These are phyloP conservation scores for Hyposmocoma kahamanoa DNA, from an alignment of 1,140 invertebrate genomes.

Conservation along the genomic window DNA sequence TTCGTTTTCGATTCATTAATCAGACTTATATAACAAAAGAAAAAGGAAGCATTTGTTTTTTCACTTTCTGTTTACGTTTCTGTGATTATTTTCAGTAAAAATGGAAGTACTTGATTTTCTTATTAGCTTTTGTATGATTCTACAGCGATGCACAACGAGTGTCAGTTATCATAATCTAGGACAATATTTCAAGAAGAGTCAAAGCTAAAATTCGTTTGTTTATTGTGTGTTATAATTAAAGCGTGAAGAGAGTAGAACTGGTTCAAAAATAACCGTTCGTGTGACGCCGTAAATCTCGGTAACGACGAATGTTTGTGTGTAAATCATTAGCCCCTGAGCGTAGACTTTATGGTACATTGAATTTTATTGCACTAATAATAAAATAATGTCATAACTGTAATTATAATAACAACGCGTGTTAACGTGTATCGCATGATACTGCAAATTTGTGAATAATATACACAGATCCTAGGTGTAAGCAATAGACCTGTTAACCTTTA, in stretches of 20 bases:
- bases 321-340: constrained; percentile 46
- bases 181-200: constrained; percentile 41
- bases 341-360: constrained; percentile 54
- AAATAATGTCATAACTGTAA: constrained; percentile 45
- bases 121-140: too few relatives aligned
- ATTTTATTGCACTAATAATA: constrained; percentile 53
- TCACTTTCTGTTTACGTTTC: too few relatives aligned
- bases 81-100: too few relatives aligned
- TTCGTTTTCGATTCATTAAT: too few relatives aligned
- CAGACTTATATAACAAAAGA: too few relatives aligned
- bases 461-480: too few relatives aligned
- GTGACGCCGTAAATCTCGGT: constrained; percentile 62
- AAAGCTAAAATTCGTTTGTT: constrained; percentile 49
- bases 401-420: constrained; percentile 32
- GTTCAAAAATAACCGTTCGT: constrained; percentile 62
- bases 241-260: constrained; percentile 60
- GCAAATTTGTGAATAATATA: too few relatives aligned
- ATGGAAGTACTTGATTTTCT: too few relatives aligned
- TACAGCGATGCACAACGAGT: too few relatives aligned
- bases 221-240: constrained; percentile 67
- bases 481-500: too few relatives aligned
- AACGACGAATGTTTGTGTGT: constrained; percentile 56
- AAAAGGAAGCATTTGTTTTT: too few relatives aligned
- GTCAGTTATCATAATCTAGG: constrained; percentile 16
- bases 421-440: too few relatives aligned